These are phyloP conservation scores for Melanotaenia maccullochi DNA, from an alignment of 2,797 vertebrate species.

Conservation along the genomic window DNA sequence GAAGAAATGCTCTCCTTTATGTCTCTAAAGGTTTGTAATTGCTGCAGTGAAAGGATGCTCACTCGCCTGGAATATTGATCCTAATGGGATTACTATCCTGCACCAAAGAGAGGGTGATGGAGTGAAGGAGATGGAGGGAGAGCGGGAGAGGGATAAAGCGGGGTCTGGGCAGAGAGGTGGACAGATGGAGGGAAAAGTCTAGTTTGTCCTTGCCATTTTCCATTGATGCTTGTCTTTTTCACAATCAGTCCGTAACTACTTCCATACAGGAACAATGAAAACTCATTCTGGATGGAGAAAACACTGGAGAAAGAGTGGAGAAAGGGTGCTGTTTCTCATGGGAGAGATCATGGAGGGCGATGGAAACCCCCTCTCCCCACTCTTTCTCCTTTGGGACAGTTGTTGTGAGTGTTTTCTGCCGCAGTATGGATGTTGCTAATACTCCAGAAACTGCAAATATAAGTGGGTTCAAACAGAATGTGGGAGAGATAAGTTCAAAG, in stretches of 20 bases:
- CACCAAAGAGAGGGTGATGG: constrained; percentile 83
- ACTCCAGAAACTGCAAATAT: constrained; percentile 58
- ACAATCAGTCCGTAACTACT: constrained; percentile 46
- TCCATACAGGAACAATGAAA: constrained; percentile 56
- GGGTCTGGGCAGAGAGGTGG: constrained; percentile 58
- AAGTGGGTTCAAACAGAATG: constrained; percentile 59
- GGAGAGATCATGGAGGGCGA: constrained; percentile 65
- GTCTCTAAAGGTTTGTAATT: constrained; percentile 94
- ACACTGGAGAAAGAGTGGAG: constrained; percentile 35
- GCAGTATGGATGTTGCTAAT: constrained; percentile 33
- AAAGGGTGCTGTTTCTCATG: constrained; percentile 46
- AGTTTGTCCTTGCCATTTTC: constrained; percentile 64
- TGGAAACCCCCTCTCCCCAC: constrained; percentile 26
- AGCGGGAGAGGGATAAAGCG: constrained; percentile 72
- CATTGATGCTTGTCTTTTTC: constrained; percentile 52
- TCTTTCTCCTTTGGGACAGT: constrained; percentile 45
- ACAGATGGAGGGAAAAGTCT: constrained; percentile 51
- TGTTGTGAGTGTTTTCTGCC: constrained; percentile 51
- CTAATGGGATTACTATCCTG: constrained; percentile 95
- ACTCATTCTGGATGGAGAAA: constrained; percentile 34
- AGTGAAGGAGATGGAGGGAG: constrained; percentile 70
- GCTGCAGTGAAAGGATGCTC: constrained; percentile 93
- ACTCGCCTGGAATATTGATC: constrained; percentile 90
- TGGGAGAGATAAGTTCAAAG: constrained; percentile 47
- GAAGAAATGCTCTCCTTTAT: constrained; percentile 90